These are phyloP conservation scores for western clawed frog (Xenopus tropicalis) DNA, from an alignment of 2,113 vertebrate genomes.

Conservation along the genomic window UCB_Xtro_10.0 CM004445.2:46326001-46326500, in stretches of 20 bases:
- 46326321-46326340: conserved; percentile 48
- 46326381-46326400: not conserved
- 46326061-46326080: no score
- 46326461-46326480: no score
- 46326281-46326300: conserved; percentile 23
- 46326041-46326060: no score
- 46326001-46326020: no score
- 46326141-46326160: conserved; percentile 33
- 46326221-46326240: conserved; percentile 14
- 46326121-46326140: conserved; percentile 3
- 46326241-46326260: conserved; percentile 36
- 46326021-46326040: no score
- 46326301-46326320: conserved; percentile 55
- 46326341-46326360: conserved; percentile 21
- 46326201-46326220: conserved; percentile 7
- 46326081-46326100: no score
- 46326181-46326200: conserved; percentile 7
- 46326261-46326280: conserved; percentile 59
- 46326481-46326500: no score
- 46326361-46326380: conserved; percentile 7
- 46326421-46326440: not conserved
- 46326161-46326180: conserved; percentile 13
- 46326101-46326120: no score
- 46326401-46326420: not conserved
- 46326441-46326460: no score